Evolutionary conservation across 2,888 invertebrate species (phyloP), one percentile per base, ranked within the genome.

Genomic region (Clitarchus hookeri): DNA sequence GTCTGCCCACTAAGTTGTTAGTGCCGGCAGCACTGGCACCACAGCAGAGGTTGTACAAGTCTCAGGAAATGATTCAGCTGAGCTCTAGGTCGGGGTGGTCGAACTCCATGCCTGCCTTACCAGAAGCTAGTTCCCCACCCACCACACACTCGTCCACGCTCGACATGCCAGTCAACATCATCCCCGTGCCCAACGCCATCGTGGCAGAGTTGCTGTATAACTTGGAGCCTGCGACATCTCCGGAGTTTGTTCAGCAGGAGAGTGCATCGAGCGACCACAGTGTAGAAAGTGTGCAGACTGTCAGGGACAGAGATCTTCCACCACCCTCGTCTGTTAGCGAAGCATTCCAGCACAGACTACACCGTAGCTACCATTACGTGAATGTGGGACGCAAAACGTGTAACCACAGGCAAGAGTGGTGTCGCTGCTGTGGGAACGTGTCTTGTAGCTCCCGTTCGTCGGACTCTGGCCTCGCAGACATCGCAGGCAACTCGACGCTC

Each of bases 381-480:
- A 87, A 79, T 54, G 79, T 85, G 44, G 80, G 19, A 6, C 44
- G 84, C 25, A 84, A 54, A 44, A 80, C 77, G 23, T 77, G 48
- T n/a, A n/a, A 23, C 48, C 83, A 86, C 13, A 26, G 23, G 44
- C 54, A 23, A 48, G 85, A 84, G 25, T 86, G 85, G 82, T 85
- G 85, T 44, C 79, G 85, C 78, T 84, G 86, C 82, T 86, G 86
- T 77, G 85, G 86, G 23, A 84, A 87, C 8, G 78, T 84, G n/a
- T 85, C 86, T n/a, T 88, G 85, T 84, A 88, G 53, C 89, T 84
- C 89, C 88, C 85, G 89, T 87, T 97, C 97, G 25, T 91, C 92
- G 13, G 96, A 96, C 91, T 97, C 97, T 0, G 97, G 97, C 44
- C 96, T 97, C 92, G 97, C 96, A 0, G 97, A 97, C 44, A 96